Conservation (phyloP, 1,140 invertebrate genomes). For the Drosophila nasuta region DNA sequence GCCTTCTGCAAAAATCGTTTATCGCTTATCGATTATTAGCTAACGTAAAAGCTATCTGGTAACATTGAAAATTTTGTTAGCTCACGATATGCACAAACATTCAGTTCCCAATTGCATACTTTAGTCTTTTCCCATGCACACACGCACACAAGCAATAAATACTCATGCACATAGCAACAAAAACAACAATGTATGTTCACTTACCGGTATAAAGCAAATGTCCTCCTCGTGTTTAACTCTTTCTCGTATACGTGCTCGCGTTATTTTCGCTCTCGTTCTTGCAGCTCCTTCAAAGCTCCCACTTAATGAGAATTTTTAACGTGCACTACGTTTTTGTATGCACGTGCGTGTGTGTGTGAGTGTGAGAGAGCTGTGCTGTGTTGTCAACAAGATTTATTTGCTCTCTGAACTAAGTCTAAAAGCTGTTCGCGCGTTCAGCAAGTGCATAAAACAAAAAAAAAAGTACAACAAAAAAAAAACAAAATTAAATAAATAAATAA, state of each 20-base stretch:
- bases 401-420: conserved; percentile 24
- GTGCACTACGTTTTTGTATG: neutral
- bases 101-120: neutral
- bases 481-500: conserved; percentile 47
- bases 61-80: neutral
- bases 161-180: too few species aligned
- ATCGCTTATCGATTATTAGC: neutral
- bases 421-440: conserved; percentile 26
- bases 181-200: conserved; percentile 4
- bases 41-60: neutral
- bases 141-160: neutral
- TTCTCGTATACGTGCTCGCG: neutral
- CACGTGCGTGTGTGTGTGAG: neutral
- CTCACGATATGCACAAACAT: conserved; percentile 1
- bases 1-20: neutral
- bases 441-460: conserved; percentile 40
- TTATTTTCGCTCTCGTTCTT: conserved; percentile 20
- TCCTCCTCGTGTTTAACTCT: conserved; percentile 36
- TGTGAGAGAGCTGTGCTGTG: conserved; percentile 9
- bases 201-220: conserved; percentile 46
- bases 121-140: neutral
- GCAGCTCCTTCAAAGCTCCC: conserved; percentile 22
- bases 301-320: conserved; percentile 19
- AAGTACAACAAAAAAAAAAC: conserved; percentile 8
- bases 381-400: conserved; percentile 33